Evolutionary conservation across 2,113 vertebrate genomes (phyloP).

Genomic region (Elachura formosa): DNA sequence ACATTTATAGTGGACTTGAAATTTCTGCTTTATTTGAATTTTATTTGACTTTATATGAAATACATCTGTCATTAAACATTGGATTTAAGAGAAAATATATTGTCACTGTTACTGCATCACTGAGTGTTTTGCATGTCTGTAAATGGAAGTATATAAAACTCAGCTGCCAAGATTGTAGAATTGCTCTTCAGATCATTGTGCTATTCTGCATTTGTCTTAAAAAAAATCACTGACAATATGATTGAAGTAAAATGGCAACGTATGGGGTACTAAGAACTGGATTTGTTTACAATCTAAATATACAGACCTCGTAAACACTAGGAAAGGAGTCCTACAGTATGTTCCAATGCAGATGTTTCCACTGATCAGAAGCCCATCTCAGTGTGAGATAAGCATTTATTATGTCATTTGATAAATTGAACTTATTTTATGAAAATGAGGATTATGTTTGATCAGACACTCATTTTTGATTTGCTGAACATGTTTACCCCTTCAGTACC

Average conservation of each 20-base stretch:
- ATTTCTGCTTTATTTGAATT: background rate
- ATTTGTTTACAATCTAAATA: background rate
- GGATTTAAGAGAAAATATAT: background rate
- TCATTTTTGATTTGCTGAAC: background rate
- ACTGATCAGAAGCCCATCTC: background rate
- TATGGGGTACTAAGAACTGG: background rate
- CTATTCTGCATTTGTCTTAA: background rate
- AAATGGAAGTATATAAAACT: background rate
- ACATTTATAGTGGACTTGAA: background rate
- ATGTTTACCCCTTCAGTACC: background rate
- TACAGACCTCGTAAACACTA: background rate
- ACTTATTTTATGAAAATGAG: background rate
- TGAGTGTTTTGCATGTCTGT: background rate
- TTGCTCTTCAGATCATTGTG: background rate
- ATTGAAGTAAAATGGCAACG: background rate
- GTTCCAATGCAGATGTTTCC: background rate
- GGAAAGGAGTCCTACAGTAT: background rate
- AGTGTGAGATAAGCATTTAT: background rate
- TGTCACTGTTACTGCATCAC: background rate
- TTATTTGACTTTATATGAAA: background rate
- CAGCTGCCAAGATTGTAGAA: background rate
- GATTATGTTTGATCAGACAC: background rate
- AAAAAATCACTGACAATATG: background rate
- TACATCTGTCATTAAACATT: background rate
- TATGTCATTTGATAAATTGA: background rate